Evolutionary conservation across 2,797 vertebrate species (phyloP).

Genomic region (Pseudochromis fuscus): DNA sequence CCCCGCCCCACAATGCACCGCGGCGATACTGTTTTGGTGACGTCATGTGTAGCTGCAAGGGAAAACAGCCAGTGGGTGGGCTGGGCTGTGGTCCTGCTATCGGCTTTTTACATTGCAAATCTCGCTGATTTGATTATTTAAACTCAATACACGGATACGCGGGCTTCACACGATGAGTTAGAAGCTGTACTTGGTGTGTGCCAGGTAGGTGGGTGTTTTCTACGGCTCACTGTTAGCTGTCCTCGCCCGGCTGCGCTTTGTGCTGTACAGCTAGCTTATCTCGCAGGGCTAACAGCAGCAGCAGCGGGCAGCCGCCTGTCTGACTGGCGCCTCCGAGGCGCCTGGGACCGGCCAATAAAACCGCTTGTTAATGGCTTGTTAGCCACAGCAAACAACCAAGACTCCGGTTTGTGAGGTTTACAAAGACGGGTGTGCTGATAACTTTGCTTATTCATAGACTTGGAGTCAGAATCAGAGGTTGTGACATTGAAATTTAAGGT

Average conservation of each 20-base stretch:
- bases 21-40: slow-evolving; percentile 77
- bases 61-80: slow-evolving; percentile 65
- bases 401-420: neutral
- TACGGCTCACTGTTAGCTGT: neutral
- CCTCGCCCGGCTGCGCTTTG: slow-evolving; percentile 46
- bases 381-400: slow-evolving; percentile 32
- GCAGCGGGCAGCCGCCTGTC: slow-evolving; percentile 46
- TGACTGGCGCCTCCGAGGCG: slow-evolving; percentile 74
- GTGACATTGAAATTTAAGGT: slow-evolving; percentile 26
- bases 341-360: slow-evolving; percentile 52
- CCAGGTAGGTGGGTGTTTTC: slow-evolving; percentile 63
- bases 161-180: slow-evolving; percentile 67
- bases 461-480: neutral
- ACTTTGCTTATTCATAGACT: neutral
- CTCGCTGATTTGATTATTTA: neutral
- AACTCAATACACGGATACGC: neutral
- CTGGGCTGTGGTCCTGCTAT: slow-evolving; percentile 54
- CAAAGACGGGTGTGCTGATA: neutral
- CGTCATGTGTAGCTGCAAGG: slow-evolving; percentile 65
- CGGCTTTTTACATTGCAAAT: slow-evolving; percentile 6
- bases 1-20: slow-evolving; percentile 81
- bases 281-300: slow-evolving; percentile 53
- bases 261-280: slow-evolving; percentile 58
- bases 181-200: slow-evolving; percentile 32
- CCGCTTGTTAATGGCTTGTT: slow-evolving; percentile 50